phyloP scores from a whole-genome alignment of 1,140 invertebrate genomes.

The Vanessa tameamea region DNA sequence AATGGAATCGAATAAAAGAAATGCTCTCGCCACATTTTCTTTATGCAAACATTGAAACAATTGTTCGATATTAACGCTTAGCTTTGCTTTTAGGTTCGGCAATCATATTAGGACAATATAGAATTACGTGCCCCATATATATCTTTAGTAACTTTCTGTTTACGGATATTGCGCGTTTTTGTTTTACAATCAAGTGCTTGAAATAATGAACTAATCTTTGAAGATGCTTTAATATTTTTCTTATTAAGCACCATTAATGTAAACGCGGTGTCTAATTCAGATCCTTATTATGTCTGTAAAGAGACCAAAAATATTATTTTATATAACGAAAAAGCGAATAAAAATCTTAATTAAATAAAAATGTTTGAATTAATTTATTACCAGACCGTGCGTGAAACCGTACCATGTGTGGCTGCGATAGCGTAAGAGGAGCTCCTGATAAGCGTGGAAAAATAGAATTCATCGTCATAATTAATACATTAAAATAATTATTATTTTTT shows the following conservation, averaged over 20 bases:
- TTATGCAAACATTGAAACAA: background rate
- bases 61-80: background rate
- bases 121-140: no score
- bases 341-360: constrained; percentile 38
- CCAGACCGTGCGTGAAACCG: constrained; percentile 28
- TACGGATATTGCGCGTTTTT: no score
- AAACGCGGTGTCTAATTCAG: background rate
- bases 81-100: no score
- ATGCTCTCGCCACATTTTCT: background rate
- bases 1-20: background rate
- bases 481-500: constrained; percentile 67
- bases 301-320: background rate
- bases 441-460: constrained; percentile 69
- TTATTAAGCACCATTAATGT: background rate
- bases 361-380: constrained; percentile 37
- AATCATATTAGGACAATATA: no score
- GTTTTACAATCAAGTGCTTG: no score
- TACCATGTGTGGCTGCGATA: constrained; percentile 44
- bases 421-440: constrained; percentile 57
- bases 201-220: no score
- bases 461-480: constrained; percentile 73
- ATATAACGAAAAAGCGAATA: constrained; percentile 15
- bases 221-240: background rate
- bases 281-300: background rate
- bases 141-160: no score